A percentile compares a stretch with the other conserved stretches of the same genome.
phyloP scores from a whole-genome alignment of 2,888 invertebrate species.

The Troides helena region DNA sequence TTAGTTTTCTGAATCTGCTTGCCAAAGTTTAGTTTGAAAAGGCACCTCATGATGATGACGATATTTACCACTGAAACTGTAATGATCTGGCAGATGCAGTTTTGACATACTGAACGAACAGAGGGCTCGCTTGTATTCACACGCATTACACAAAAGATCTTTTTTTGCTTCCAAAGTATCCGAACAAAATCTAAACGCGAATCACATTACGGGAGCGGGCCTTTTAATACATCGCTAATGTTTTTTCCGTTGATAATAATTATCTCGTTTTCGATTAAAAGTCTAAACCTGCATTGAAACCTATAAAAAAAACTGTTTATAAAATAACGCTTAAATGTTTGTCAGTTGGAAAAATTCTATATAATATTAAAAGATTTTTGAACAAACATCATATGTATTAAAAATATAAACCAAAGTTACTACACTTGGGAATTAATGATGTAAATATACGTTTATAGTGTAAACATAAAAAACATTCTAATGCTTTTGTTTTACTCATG shows the following conservation, averaged over 20 bases:
- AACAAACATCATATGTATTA: no score
- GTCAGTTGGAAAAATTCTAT: no score
- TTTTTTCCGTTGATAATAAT: constrained; percentile 38
- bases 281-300: no score
- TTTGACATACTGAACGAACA: constrained; percentile 58
- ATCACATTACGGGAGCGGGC: constrained; percentile 62
- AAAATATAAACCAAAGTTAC: neutral
- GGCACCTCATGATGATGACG: constrained; percentile 36
- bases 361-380: no score
- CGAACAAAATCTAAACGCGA: constrained; percentile 65
- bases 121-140: constrained; percentile 64
- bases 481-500: constrained; percentile 75
- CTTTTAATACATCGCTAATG: constrained; percentile 40
- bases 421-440: constrained; percentile 46
- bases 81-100: constrained; percentile 67
- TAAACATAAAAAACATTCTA: constrained; percentile 69
- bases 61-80: constrained; percentile 53
- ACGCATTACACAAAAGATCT: constrained; percentile 65
- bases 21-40: no score
- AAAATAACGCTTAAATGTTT: no score
- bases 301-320: no score
- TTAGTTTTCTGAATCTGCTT: no score
- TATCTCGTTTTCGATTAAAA: constrained; percentile 9
- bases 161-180: constrained; percentile 59
- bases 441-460: constrained; percentile 67